A percentile compares a stretch with the other conserved stretches of the same genome.
Conservation (phyloP, 2,113 vertebrate species). For the Sander lucioperca region DNA sequence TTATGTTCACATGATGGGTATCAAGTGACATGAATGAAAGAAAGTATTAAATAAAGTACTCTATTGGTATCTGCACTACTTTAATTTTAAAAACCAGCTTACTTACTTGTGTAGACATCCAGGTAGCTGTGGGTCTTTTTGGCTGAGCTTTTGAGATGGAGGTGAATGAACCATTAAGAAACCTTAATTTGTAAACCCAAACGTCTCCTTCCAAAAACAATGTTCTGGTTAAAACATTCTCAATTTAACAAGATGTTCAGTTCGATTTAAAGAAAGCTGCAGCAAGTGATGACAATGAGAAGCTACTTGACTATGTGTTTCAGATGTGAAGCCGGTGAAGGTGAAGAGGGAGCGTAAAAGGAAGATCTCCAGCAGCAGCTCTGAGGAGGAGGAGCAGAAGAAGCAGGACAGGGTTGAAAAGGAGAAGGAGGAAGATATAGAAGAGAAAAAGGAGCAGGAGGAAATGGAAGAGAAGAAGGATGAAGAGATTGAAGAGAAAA, state of each 20-base stretch:
- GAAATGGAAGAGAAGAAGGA: slow-evolving; percentile 62
- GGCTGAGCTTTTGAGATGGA: too few relatives aligned
- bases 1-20: too few relatives aligned
- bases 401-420: neutral
- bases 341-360: slow-evolving; percentile 55
- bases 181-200: too few relatives aligned
- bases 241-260: neutral
- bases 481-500: slow-evolving; percentile 72
- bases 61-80: too few relatives aligned
- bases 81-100: too few relatives aligned
- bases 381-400: slow-evolving; percentile 43
- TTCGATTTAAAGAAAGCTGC: neutral
- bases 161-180: too few relatives aligned
- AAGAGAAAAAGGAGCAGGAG: slow-evolving; percentile 47
- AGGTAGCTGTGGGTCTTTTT: too few relatives aligned
- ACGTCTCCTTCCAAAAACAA: neutral
- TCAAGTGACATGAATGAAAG: too few relatives aligned
- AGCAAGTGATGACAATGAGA: neutral
- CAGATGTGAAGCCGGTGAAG: slow-evolving; percentile 79
- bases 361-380: slow-evolving; percentile 70
- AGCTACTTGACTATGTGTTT: slow-evolving; percentile 16
- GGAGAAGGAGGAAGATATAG: slow-evolving; percentile 11
- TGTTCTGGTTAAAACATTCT: neutral
- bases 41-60: too few relatives aligned
- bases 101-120: too few relatives aligned